These are phyloP conservation scores for Holotrichia oblita DNA, from an alignment of 1,140 invertebrate species.

Conservation along the genomic window DNA sequence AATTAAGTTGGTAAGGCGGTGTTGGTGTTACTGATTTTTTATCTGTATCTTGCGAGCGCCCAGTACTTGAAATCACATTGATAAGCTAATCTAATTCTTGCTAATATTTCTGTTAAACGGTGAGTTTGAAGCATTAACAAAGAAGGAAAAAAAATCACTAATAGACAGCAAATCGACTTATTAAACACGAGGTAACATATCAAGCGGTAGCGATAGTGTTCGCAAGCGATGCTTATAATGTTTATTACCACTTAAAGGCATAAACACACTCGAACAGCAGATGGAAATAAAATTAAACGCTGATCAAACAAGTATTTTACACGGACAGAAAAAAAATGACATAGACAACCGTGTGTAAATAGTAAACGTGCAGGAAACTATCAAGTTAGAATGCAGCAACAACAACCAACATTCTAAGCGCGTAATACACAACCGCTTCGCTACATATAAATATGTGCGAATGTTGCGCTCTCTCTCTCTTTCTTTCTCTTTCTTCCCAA, in stretches of 20 bases:
- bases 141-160: background rate
- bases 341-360: constrained; percentile 7
- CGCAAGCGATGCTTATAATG: background rate
- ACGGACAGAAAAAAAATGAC: background rate
- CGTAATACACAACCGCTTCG: background rate
- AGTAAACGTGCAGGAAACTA: background rate
- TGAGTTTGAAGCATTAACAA: no score
- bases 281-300: background rate
- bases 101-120: no score
- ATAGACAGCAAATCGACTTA: background rate
- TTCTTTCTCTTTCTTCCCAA: constrained; percentile 12
- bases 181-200: background rate
- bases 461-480: no score
- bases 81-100: background rate
- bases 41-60: background rate
- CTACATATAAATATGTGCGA: background rate
- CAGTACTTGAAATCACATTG: background rate
- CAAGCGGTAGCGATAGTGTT: background rate
- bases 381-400: background rate
- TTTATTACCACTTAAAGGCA: background rate
- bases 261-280: background rate
- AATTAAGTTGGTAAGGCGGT: background rate
- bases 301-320: background rate
- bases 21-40: no score
- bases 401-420: background rate